A percentile compares a stretch with the other conserved stretches of the same genome.
phyloP scores from a whole-genome alignment of 2,113 vertebrate genomes.

The Opisthocomus hoazin region DNA sequence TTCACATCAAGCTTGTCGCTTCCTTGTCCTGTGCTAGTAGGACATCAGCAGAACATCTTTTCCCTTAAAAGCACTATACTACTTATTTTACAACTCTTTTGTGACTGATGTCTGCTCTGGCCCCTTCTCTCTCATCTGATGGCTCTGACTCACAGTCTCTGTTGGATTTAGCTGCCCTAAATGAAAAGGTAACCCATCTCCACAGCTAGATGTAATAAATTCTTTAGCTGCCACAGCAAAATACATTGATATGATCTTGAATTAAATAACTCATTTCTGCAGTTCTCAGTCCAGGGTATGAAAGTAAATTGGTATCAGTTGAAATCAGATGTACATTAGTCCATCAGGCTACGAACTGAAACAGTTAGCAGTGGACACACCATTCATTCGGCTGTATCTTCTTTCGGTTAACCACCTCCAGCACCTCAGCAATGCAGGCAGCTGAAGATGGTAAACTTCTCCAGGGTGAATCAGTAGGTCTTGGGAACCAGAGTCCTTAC shows the following conservation, averaged over 20 bases:
- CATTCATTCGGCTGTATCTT: background rate
- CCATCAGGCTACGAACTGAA: background rate
- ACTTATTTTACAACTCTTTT: background rate
- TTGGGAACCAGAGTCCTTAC: background rate
- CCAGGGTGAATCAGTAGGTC: background rate
- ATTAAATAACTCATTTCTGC: background rate
- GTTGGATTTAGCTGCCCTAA: background rate
- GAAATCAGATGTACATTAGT: slow-evolving; percentile 1
- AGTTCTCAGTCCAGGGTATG: background rate
- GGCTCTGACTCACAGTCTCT: background rate
- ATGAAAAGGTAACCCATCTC: background rate
- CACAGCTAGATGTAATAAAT: background rate
- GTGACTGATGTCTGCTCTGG: background rate
- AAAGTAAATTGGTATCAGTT: background rate
- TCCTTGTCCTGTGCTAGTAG: background rate
- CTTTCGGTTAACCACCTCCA: background rate
- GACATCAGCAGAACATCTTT: background rate
- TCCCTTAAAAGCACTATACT: background rate
- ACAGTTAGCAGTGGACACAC: background rate
- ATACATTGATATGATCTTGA: background rate
- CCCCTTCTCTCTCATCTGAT: background rate
- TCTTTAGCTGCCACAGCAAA: background rate
- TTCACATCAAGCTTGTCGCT: background rate
- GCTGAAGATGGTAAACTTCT: background rate
- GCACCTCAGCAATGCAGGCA: background rate